These are phyloP conservation scores for Microctonus aethiopoides DNA, from an alignment of 2,888 invertebrate genomes.

Conservation along the genomic window DNA sequence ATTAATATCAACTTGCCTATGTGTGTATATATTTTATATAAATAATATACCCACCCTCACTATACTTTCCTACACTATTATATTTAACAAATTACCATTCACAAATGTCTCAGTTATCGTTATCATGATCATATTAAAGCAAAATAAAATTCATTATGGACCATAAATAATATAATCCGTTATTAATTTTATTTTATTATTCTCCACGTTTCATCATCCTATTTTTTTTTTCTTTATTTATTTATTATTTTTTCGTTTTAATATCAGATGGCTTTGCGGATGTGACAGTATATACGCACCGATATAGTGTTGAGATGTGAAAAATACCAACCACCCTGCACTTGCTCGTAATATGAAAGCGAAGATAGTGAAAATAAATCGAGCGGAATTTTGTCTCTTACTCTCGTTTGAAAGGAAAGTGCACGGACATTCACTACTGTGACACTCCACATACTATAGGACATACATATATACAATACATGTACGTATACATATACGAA, in stretches of 20 bases:
- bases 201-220: not conserved
- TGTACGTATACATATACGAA: not conserved
- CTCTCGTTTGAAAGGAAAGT: slow-evolving; percentile 9
- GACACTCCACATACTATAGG: not conserved
- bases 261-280: not conserved
- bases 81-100: not conserved
- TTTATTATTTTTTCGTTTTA: not conserved
- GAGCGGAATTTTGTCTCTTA: slow-evolving; percentile 3
- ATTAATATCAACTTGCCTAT: slow-evolving; percentile 45
- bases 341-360: not conserved
- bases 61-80: not conserved
- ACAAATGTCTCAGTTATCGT: not conserved
- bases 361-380: slow-evolving; percentile 3
- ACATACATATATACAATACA: not conserved
- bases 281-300: not conserved
- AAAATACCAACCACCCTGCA: not conserved
- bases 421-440: slow-evolving; percentile 1
- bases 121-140: not conserved
- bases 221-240: not conserved
- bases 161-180: not conserved
- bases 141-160: not conserved
- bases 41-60: too few species aligned
- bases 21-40: not conserved
- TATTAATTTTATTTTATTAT: not conserved
- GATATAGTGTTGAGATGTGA: not conserved